phyloP scores from a whole-genome alignment of 2,113 vertebrate species.

The Campylorhamphus procurvoides region DNA sequence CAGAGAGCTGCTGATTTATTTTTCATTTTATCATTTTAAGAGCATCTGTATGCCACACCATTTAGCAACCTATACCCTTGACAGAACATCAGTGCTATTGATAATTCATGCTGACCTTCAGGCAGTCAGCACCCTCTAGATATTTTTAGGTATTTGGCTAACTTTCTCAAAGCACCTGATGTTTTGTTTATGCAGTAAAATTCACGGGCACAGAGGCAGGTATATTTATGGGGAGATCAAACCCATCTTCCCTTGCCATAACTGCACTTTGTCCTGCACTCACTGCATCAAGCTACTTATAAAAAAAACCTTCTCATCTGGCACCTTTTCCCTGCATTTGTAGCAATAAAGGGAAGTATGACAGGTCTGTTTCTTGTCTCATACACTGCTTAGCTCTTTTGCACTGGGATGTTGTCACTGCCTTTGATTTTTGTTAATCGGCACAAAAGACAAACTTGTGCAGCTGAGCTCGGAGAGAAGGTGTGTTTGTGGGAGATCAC shows the following conservation, averaged over 20 bases:
- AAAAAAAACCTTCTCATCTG: not conserved
- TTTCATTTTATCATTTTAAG: not conserved
- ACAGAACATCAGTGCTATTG: constrained; percentile 3
- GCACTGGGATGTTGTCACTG: not conserved
- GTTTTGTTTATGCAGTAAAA: constrained; percentile 57
- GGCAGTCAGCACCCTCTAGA: constrained; percentile 12
- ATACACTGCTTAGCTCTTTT: not conserved
- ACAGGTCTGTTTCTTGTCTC: not conserved
- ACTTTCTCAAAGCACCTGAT: constrained; percentile 52
- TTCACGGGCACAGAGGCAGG: not conserved
- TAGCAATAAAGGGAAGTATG: not conserved
- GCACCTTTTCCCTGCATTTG: not conserved
- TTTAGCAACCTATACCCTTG: constrained; percentile 34
- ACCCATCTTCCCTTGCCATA: not conserved
- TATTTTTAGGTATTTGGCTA: constrained; percentile 59
- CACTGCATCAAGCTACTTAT: not conserved
- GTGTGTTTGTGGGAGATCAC: not conserved
- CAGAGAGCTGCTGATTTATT: not conserved
- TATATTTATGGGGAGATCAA: constrained; percentile 15
- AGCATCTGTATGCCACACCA: not conserved
- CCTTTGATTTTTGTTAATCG: not conserved
- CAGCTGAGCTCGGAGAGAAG: not conserved
- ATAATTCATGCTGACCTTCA: constrained; percentile 49
- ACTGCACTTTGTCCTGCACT: not conserved
- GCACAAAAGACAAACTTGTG: not conserved